Base-by-base conservation (phyloP, 2,797 vertebrate species). In the Bovichtus diacanthus region DNA sequence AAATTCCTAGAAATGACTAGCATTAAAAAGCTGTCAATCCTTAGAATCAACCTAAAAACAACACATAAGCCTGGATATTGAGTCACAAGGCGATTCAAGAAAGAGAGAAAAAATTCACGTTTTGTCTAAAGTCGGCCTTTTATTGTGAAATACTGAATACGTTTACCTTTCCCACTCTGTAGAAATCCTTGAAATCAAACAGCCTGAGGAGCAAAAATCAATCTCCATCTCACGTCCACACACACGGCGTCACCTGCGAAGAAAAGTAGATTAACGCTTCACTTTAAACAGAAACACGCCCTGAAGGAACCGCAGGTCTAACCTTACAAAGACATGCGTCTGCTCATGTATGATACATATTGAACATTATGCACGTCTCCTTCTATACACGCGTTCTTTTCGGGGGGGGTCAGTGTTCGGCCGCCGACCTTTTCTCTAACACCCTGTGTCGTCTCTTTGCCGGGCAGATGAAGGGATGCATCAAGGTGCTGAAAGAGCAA, bases 401-500 rank as follows among this genome's bases (percentile, higher is more conserved):
- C 8, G 34, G n/a, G n/a, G n/a, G n/a, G 46, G 66, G 64, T 59
- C 38, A 2, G 44, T 50, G n/a, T 76, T 43, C 60, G 79, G n/a
- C 46, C 0, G 39, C 39, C 93, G 92, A 94, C 93, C 92, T n/a
- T 93, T 93, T 92, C 69, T 86, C 74, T 91, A 58, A 88, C 49
- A 0, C 43, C 39, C 38, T 43, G 69, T 85, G 58, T 84, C 74
- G 10, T 65, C 74, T 87, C 54, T 88, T 53, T 83, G 55, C 47
- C 6, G 19, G 15, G 9, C 90, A 97, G 97, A 97, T 97, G 97
- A 97, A 97, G 94, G 96, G 97, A 90, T 97, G 97, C 91, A 97
- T 97, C 93, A 97, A 97, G 92, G 96, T 97, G 85, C 87, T 97
- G 92, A 97, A 97, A 94, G 97, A 97, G 79, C 97, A 97, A 73